These are phyloP conservation scores for Adelphocoris suturalis DNA, from an alignment of 2,888 invertebrate genomes.

Conservation along the genomic window DNA sequence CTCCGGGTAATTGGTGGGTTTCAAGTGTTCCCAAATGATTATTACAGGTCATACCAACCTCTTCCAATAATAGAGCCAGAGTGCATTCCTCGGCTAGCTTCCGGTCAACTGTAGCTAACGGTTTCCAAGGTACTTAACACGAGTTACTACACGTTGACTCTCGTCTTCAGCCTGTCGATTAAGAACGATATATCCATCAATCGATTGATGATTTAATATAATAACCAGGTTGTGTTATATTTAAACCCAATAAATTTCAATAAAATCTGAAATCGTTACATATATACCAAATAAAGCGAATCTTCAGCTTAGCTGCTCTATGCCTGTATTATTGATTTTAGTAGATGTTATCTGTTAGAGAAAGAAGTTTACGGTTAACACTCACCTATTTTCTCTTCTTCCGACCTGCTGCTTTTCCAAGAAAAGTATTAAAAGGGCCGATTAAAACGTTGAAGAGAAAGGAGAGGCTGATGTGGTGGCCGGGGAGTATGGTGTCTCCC, in stretches of 20 bases:
- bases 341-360: no score
- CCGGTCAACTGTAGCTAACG: background rate
- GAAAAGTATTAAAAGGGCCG: background rate
- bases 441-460: background rate
- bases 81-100: constrained; percentile 1
- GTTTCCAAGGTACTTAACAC: background rate
- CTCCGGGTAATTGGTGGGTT: background rate
- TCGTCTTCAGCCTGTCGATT: no score
- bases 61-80: background rate
- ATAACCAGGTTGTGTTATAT: background rate
- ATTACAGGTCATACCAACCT: constrained; percentile 22
- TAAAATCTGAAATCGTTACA: no score
- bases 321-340: no score
- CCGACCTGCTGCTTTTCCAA: background rate
- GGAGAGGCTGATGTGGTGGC: background rate
- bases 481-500: background rate
- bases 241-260: background rate
- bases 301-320: no score
- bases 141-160: no score
- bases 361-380: no score
- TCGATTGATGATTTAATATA: no score
- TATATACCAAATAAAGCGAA: no score
- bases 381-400: background rate
- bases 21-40: constrained; percentile 3
- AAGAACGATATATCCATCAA: no score